A percentile compares a stretch with the other conserved stretches of the same genome.
Conservation (phyloP, 2,888 invertebrate species). For the Philereme vetulata region DNA sequence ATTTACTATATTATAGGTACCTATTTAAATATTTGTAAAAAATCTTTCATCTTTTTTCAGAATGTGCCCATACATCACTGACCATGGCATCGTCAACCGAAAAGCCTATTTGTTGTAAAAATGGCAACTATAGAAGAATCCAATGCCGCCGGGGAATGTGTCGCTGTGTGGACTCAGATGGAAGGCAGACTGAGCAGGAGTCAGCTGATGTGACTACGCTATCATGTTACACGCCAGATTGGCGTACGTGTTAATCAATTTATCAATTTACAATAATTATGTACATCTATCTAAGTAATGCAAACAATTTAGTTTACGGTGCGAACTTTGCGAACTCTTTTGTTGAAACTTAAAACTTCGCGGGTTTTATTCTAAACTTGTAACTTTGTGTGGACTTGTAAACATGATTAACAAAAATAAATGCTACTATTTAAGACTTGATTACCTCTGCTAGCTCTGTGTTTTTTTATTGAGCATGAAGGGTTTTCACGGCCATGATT, state of each 20-base stretch:
- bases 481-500: too few relatives aligned
- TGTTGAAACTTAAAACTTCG: background rate
- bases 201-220: constrained; percentile 55
- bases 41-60: constrained; percentile 60
- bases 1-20: too few relatives aligned
- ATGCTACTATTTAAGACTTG: background rate
- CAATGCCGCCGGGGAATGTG: constrained; percentile 86
- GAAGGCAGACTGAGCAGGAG: constrained; percentile 77
- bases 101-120: constrained; percentile 83
- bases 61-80: constrained; percentile 84
- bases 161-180: constrained; percentile 86
- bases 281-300: too few relatives aligned
- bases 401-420: background rate
- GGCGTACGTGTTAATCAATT: constrained; percentile 60
- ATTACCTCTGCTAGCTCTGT: background rate
- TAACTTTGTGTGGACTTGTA: too few relatives aligned
- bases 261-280: background rate
- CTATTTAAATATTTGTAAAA: too few relatives aligned
- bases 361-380: background rate
- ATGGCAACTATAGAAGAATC: constrained; percentile 85
- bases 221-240: constrained; percentile 53
- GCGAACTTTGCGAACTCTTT: background rate
- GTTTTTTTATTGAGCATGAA: too few relatives aligned
- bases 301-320: too few relatives aligned
- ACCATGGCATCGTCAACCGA: constrained; percentile 70